Evolutionary conservation across 2,888 invertebrate species (phyloP).

Genomic region (Temnothorax rugatulus): DNA sequence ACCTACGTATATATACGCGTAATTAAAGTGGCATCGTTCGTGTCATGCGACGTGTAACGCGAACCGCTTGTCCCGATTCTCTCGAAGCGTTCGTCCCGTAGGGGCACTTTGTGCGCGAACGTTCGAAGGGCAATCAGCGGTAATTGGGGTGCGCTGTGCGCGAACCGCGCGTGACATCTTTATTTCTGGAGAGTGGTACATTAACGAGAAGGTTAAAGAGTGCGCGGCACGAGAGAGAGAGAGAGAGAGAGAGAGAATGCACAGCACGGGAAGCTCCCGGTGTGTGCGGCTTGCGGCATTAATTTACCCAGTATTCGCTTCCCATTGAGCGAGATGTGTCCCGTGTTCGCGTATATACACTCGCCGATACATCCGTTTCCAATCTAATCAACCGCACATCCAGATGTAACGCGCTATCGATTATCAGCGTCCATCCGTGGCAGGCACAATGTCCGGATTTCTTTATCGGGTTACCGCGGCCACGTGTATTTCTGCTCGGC

Average conservation of each 20-base stretch:
- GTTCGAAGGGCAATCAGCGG: constrained; percentile 72
- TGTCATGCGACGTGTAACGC: constrained; percentile 61
- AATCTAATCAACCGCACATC: constrained; percentile 31
- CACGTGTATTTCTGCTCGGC: background rate
- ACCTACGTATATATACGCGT: constrained; percentile 57
- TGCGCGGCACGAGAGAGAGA: constrained; percentile 53
- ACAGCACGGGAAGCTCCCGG: background rate
- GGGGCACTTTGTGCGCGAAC: constrained; percentile 68
- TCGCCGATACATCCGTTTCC: constrained; percentile 27
- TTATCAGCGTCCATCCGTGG: background rate
- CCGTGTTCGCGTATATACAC: background rate
- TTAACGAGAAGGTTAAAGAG: constrained; percentile 45
- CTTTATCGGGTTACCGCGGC: constrained; percentile 27
- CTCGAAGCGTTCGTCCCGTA: constrained; percentile 58
- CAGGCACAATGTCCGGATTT: constrained; percentile 21
- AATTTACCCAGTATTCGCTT: constrained; percentile 26
- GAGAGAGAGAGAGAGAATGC: constrained; percentile 27
- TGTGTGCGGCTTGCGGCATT: constrained; percentile 6
- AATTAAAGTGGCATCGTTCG: constrained; percentile 70
- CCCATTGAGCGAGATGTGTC: background rate
- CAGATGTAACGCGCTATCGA: constrained; percentile 28
- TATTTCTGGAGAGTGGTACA: constrained; percentile 61
- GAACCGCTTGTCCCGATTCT: constrained; percentile 52
- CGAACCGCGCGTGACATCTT: constrained; percentile 61
- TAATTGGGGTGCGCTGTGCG: constrained; percentile 68